Evolutionary conservation across 2,113 vertebrate species (phyloP).

Genomic region (Oryzias javanicus): DNA sequence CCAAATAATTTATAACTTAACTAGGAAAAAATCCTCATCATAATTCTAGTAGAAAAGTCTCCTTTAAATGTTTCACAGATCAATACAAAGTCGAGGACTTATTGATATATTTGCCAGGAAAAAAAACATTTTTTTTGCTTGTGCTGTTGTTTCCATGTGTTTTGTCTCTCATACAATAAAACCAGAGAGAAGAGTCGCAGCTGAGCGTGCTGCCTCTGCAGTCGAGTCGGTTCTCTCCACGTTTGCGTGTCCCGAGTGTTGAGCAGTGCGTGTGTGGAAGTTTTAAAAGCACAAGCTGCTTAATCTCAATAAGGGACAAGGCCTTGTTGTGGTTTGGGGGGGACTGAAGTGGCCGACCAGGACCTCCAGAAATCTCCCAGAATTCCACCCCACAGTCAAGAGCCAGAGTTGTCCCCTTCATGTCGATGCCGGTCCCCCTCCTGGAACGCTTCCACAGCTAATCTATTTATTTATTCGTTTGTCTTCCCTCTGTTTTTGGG

Average conservation of each 20-base stretch:
- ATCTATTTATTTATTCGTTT: constrained; percentile 60
- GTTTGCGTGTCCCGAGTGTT: constrained; percentile 37
- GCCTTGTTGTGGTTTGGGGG: constrained; percentile 80
- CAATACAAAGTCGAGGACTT: too few species aligned
- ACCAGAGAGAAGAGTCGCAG: constrained; percentile 63
- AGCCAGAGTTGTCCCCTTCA: constrained; percentile 45
- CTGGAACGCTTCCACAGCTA: constrained; percentile 61
- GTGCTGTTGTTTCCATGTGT: constrained; percentile 47
- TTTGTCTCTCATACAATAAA: constrained; percentile 62
- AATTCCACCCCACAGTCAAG: constrained; percentile 59
- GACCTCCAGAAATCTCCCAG: constrained; percentile 71
- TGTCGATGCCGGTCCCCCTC: constrained; percentile 28
- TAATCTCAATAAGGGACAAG: constrained; percentile 75
- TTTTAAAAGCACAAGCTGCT: constrained; percentile 80
- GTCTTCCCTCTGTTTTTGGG: constrained; percentile 40
- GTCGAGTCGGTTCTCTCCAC: constrained; percentile 48
- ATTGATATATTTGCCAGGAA: too few species aligned
- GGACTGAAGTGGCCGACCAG: constrained; percentile 77
- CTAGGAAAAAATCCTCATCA: too few species aligned
- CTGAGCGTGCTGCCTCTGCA: constrained; percentile 57
- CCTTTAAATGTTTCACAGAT: too few species aligned
- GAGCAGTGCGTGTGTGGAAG: constrained; percentile 67
- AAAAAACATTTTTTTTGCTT: too few species aligned
- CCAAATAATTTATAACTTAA: too few species aligned
- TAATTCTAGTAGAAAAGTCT: too few species aligned